phyloP scores from a whole-genome alignment of 2,797 vertebrate genomes.

The Ceryle rudis region DNA sequence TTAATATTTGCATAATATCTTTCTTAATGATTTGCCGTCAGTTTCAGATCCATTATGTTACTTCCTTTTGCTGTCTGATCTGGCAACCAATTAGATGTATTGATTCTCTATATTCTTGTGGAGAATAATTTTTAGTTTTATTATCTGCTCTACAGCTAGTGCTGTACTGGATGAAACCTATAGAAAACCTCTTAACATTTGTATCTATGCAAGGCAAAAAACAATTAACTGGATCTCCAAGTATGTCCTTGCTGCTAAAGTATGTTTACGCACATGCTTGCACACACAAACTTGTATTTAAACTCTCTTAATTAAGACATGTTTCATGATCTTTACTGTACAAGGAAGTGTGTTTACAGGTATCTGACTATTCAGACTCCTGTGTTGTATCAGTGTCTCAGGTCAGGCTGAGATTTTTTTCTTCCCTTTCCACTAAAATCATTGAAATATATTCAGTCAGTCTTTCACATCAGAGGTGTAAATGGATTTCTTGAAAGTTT shows the following conservation, averaged over 20 bases:
- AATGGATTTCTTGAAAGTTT: slow-evolving; percentile 82
- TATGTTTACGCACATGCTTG: neutral
- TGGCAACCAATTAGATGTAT: neutral
- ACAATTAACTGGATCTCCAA: neutral
- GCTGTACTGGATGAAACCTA: neutral
- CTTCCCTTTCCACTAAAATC: slow-evolving; percentile 59
- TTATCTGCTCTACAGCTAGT: neutral
- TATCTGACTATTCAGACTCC: slow-evolving; percentile 14
- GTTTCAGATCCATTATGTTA: slow-evolving; percentile 24
- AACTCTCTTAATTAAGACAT: slow-evolving; percentile 19
- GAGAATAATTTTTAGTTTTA: slow-evolving; percentile 15
- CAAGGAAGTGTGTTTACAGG: slow-evolving; percentile 26
- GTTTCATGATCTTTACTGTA: slow-evolving; percentile 5
- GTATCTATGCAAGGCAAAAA: neutral
- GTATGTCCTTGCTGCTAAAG: neutral
- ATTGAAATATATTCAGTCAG: slow-evolving; percentile 75
- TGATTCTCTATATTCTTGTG: neutral
- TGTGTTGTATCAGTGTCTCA: slow-evolving; percentile 47
- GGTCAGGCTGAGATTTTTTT: slow-evolving; percentile 52
- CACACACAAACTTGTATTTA: neutral
- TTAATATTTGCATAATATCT: slow-evolving; percentile 51
- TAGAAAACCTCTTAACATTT: neutral
- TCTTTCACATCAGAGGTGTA: slow-evolving; percentile 80
- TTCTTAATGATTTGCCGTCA: slow-evolving; percentile 30
- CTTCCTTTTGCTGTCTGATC: neutral